phyloP scores from a whole-genome alignment of 2,797 vertebrate genomes.

The Huso huso region DNA sequence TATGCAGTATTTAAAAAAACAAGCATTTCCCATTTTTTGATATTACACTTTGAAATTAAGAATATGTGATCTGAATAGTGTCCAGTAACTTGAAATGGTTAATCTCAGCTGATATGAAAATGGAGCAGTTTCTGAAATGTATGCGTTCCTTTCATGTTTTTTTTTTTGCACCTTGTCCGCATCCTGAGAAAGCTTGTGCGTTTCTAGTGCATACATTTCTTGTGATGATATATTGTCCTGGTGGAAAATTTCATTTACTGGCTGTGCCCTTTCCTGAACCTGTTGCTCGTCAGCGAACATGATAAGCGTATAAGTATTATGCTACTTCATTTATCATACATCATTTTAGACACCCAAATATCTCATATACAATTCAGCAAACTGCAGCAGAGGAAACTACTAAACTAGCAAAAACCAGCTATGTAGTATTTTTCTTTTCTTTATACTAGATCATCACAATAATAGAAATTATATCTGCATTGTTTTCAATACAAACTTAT shows the following conservation, averaged over 20 bases:
- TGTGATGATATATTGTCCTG: constrained; percentile 99
- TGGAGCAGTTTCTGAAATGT: constrained; percentile 79
- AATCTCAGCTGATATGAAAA: constrained; percentile 77
- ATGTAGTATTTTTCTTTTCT: constrained; percentile 28
- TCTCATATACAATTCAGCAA: constrained; percentile 87
- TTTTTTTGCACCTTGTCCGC: constrained; percentile 81
- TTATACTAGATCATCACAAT: too few relatives aligned
- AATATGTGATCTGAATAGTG: constrained; percentile 49
- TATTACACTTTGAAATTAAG: constrained; percentile 26
- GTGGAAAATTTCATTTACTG: constrained; percentile 98
- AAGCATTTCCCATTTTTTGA: too few relatives aligned
- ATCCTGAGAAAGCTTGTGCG: constrained; percentile 80
- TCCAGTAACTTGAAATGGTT: constrained; percentile 62
- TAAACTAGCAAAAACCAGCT: constrained; percentile 68
- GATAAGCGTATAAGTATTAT: constrained; percentile 98
- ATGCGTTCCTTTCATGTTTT: constrained; percentile 57
- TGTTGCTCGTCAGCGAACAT: constrained; percentile 97
- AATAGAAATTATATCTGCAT: too few relatives aligned
- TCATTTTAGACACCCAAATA: constrained; percentile 92
- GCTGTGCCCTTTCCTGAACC: constrained; percentile 97
- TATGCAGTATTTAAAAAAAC: too few relatives aligned
- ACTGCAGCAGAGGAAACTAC: constrained; percentile 62
- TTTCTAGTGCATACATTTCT: constrained; percentile 89
- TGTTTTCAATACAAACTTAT: too few relatives aligned
- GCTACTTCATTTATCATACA: constrained; percentile 98